Evolutionary conservation across 2,113 vertebrate genomes (phyloP), one percentile per base, ranked within the genome.

Genomic region (Nycticebus coucang): DNA sequence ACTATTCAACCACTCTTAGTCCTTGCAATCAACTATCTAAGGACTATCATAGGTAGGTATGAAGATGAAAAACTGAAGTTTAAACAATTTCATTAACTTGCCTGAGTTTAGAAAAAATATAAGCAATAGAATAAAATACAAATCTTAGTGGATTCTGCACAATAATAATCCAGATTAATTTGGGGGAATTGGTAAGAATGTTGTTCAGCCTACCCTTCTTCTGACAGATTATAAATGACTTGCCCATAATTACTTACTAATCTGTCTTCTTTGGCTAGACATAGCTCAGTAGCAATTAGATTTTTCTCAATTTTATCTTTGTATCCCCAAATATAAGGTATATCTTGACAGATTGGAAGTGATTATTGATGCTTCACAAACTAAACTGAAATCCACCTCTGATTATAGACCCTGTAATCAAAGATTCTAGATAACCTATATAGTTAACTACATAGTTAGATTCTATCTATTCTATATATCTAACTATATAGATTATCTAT

Each of bases 281-380:
- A 77, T 21, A 85, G 26, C 7, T 55, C 26, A 24, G 33, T 62
- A 19, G 7, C 60, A 53, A 81, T 74, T 74, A 50, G 2, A 24
- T 37, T 85, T 94, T 90, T 66, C 45, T 80, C 11, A 59, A 68
- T 87, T 75, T 95, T 59, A 75, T 80, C 33, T 75, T 90, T 93
- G 81, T n/a, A 80, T 41, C 18, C 45, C 59, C 74, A 74, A 64
- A 80, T 45, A 28, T 30, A 85, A 22, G 60, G 68, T 30, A 86
- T 14, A 90, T 50, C 19, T 83, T 78, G 57, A 59, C 28, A 50
- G 4, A 53, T 9, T 66, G 11, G 28, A 37, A 57, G 22, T 95
- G 14, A 93, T 74, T 74, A 78, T 28, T 53, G 83, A 78, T 41
- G 33, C 80, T 93, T 80, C 74, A 75, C 37, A 93, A 90, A 74